phyloP scores from a whole-genome alignment of 2,888 invertebrate species.

The Oegoconia quadripuncta region DNA sequence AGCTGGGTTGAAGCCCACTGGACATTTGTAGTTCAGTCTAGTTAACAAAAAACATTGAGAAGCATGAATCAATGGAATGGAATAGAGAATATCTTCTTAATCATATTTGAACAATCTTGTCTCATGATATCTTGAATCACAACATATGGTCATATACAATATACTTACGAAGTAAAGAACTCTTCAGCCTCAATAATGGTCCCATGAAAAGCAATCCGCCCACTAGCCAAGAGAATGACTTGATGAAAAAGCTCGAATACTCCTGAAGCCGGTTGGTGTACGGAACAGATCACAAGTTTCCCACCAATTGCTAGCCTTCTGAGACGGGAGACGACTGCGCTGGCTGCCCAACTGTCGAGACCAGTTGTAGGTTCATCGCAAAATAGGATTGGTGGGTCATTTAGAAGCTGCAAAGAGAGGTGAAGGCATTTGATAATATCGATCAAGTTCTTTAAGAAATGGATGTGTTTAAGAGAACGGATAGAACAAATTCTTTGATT shows the following conservation, averaged over 20 bases:
- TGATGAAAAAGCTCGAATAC: slow-evolving; percentile 90
- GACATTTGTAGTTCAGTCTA: slow-evolving; percentile 83
- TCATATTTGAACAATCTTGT: too few species aligned
- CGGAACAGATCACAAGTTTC: slow-evolving; percentile 90
- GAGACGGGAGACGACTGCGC: slow-evolving; percentile 86
- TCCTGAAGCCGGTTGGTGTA: slow-evolving; percentile 95
- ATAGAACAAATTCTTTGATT: too few species aligned
- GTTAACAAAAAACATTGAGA: slow-evolving; percentile 1
- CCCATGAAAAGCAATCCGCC: slow-evolving; percentile 89
- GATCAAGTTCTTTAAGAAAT: too few species aligned
- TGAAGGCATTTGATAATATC: too few species aligned
- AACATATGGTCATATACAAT: neutral
- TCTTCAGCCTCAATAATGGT: slow-evolving; percentile 82
- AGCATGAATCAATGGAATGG: too few species aligned
- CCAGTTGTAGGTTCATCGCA: slow-evolving; percentile 97
- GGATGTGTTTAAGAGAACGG: too few species aligned
- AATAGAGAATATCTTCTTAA: too few species aligned
- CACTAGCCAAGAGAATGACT: slow-evolving; percentile 87
- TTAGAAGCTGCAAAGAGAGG: slow-evolving; percentile 87
- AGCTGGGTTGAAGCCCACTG: slow-evolving; percentile 89
- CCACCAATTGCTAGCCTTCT: slow-evolving; percentile 82
- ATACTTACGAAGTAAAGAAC: slow-evolving; percentile 84
- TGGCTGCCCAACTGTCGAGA: slow-evolving; percentile 93
- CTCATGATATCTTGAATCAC: too few species aligned
- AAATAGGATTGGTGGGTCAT: slow-evolving; percentile 92